Evolutionary conservation across 1,140 invertebrate species (phyloP).

Genomic region (Leptinotarsa undecemlineata): DNA sequence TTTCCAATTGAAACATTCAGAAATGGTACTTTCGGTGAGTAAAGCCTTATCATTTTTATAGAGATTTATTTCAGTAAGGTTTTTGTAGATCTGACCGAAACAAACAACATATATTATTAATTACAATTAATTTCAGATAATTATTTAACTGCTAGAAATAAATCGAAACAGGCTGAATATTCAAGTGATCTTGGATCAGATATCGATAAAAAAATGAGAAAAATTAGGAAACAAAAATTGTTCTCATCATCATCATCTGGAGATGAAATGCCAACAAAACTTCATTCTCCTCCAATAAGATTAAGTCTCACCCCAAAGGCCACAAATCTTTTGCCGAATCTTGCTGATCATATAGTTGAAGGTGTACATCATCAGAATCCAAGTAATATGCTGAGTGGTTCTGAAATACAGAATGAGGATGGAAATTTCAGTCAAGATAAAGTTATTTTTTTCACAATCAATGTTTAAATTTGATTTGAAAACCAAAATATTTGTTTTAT

Average conservation of each 20-base stretch:
- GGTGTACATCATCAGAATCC: background rate
- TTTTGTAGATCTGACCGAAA: background rate
- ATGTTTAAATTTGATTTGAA: slow-evolving; percentile 1
- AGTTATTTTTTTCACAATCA: background rate
- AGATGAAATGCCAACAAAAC: background rate
- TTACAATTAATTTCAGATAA: background rate
- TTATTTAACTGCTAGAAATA: background rate
- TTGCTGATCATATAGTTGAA: no score
- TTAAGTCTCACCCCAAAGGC: background rate
- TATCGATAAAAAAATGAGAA: background rate
- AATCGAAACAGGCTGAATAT: background rate
- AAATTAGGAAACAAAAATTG: background rate
- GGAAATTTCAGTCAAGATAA: background rate
- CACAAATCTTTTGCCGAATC: background rate
- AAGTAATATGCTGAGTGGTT: background rate
- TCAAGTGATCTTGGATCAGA: background rate
- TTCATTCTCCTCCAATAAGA: background rate
- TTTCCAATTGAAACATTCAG: slow-evolving; percentile 12
- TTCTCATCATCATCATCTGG: background rate
- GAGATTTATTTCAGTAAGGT: background rate
- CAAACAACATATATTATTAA: background rate
- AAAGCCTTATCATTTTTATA: no score
- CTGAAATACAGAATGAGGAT: slow-evolving; percentile 2
- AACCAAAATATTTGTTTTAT: slow-evolving; percentile 1
- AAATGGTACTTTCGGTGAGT: slow-evolving; percentile 19